Conservation (phyloP, 2,797 vertebrate genomes). For the Gallinago solitaria region DNA sequence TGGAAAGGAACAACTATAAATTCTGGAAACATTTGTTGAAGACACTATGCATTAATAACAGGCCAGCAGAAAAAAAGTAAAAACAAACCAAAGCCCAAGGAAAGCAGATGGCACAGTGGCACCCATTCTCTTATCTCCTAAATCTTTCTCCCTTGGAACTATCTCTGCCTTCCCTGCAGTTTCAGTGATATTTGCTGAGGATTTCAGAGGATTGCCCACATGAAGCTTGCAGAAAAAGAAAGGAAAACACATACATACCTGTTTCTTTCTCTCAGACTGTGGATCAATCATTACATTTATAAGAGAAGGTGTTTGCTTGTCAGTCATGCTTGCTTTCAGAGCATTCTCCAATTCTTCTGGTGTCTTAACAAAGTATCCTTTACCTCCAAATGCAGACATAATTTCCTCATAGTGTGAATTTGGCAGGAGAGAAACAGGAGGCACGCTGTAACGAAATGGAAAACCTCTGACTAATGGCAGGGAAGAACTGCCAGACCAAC, state of each 20-base stretch:
- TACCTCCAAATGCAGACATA: constrained; percentile 92
- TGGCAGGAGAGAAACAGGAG: constrained; percentile 89
- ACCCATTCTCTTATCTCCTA: not conserved
- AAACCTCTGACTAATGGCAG: not conserved
- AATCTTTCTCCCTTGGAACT: not conserved
- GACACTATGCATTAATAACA: not conserved
- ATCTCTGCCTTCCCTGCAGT: not conserved
- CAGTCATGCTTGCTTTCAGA: constrained; percentile 81
- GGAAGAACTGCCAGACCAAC: not conserved
- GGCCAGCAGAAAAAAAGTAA: not conserved
- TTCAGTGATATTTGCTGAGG: not conserved
- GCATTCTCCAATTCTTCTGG: constrained; percentile 85
- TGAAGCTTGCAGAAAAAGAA: constrained; percentile 6
- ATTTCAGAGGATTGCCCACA: not conserved
- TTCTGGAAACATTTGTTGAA: not conserved
- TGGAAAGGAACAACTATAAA: not conserved
- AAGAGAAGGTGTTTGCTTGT: constrained; percentile 85
- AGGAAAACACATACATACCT: constrained; percentile 78
- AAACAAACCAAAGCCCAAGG: not conserved
- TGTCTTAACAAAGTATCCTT: constrained; percentile 89
- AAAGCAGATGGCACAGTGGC: not conserved
- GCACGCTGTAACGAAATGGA: constrained; percentile 77
- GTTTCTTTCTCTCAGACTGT: constrained; percentile 87
- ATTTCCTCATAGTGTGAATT: constrained; percentile 91
- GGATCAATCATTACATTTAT: constrained; percentile 94